Conservation (phyloP, 2,888 invertebrate genomes). For the Torymus auratus region DNA sequence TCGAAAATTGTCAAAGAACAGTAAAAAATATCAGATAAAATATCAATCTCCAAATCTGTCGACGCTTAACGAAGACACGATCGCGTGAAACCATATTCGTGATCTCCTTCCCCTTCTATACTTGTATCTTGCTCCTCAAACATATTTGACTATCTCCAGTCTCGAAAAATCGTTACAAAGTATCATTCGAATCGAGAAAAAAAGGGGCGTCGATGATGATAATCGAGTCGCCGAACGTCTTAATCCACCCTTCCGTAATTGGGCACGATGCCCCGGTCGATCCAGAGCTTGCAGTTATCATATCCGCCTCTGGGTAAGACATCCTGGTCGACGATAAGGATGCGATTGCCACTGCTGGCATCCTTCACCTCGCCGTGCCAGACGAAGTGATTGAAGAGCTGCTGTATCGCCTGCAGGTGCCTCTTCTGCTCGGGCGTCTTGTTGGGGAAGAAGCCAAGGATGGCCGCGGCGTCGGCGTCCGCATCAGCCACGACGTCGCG, state of each 20-base stretch:
- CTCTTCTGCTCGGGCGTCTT: constrained; percentile 85
- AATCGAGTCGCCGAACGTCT: constrained; percentile 60
- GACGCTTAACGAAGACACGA: constrained; percentile 28
- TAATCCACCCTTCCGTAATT: constrained; percentile 87
- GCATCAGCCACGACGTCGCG: constrained; percentile 79
- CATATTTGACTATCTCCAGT: constrained; percentile 8
- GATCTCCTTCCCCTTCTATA: not conserved
- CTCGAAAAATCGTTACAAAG: too few species aligned
- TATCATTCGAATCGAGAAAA: too few species aligned
- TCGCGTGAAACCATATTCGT: constrained; percentile 1
- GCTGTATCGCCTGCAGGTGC: constrained; percentile 88
- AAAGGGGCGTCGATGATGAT: too few species aligned
- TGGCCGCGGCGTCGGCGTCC: constrained; percentile 87
- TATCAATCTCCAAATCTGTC: constrained; percentile 37
- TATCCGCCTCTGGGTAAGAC: constrained; percentile 81
- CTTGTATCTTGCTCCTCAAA: too few species aligned
- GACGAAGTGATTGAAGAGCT: constrained; percentile 89
- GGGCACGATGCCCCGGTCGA: constrained; percentile 83
- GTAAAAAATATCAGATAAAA: constrained; percentile 31
- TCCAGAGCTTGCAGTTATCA: constrained; percentile 88
- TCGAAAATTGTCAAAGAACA: constrained; percentile 27
- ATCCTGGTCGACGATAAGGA: constrained; percentile 86
- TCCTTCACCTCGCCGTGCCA: constrained; percentile 85
- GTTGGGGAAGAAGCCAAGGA: constrained; percentile 86
- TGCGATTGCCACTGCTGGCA: constrained; percentile 78